Evolutionary conservation across 1,140 invertebrate species (phyloP).

Genomic region (Euwallacea similis): DNA sequence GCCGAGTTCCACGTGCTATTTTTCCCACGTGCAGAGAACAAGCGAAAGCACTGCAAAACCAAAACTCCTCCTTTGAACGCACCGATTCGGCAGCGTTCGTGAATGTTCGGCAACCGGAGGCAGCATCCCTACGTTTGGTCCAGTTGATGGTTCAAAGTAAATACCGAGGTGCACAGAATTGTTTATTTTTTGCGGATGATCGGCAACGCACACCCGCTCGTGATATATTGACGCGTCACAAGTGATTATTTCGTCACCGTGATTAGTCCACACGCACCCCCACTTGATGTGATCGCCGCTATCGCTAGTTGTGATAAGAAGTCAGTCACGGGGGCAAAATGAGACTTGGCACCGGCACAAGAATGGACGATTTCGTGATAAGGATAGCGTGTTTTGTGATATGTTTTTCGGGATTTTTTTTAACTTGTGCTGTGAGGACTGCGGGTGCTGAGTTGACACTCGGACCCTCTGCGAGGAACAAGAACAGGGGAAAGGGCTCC

Average conservation of each 20-base stretch:
- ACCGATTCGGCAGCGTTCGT: slow-evolving; percentile 19
- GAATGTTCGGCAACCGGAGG: slow-evolving; percentile 21
- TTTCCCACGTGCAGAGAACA: slow-evolving; percentile 51
- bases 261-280: slow-evolving; percentile 6
- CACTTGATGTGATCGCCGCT: slow-evolving; percentile 8
- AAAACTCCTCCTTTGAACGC: slow-evolving; percentile 48
- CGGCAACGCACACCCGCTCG: slow-evolving; percentile 29
- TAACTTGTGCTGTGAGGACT: slow-evolving; percentile 23
- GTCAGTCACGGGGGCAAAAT: background rate
- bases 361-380: slow-evolving; percentile 31
- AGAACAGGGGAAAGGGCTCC: slow-evolving; percentile 59
- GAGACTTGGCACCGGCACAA: background rate
- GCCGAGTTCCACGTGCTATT: slow-evolving; percentile 47
- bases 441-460: slow-evolving; percentile 41
- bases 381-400: slow-evolving; percentile 34
- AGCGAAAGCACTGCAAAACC: slow-evolving; percentile 33
- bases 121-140: slow-evolving; percentile 50
- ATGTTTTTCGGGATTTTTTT: slow-evolving; percentile 39
- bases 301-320: background rate
- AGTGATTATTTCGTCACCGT: background rate
- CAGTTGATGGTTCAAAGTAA: slow-evolving; percentile 48
- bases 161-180: slow-evolving; percentile 52
- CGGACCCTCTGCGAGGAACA: slow-evolving; percentile 50
- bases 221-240: slow-evolving; percentile 26
- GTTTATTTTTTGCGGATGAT: slow-evolving; percentile 54